Evolutionary conservation across 2,113 vertebrate species (phyloP).

Genomic region (Hipposideros armiger): DNA sequence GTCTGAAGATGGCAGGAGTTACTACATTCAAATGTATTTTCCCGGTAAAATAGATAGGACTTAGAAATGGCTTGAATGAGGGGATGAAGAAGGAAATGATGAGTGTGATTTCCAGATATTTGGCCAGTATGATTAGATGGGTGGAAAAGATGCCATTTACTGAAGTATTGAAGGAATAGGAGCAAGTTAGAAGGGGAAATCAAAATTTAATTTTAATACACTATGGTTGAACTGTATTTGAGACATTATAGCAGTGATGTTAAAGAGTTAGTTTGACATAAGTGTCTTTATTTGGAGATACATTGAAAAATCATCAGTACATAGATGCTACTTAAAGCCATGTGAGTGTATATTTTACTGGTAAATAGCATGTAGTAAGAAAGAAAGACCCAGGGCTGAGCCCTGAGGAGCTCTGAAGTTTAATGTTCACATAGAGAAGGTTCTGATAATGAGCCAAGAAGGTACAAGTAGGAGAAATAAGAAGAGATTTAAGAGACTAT

Average conservation of each 20-base stretch:
- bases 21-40: not conserved
- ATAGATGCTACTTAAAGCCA: not conserved
- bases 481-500: not conserved
- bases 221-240: slow-evolving; percentile 21
- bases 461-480: not conserved
- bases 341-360: not conserved
- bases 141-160: slow-evolving; percentile 8
- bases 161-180: not conserved
- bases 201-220: slow-evolving; percentile 41
- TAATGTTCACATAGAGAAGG: not conserved
- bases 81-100: not conserved
- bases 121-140: not conserved
- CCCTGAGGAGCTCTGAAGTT: not conserved
- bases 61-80: slow-evolving; percentile 10
- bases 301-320: not conserved
- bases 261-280: slow-evolving; percentile 22
- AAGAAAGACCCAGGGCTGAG: not conserved
- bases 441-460: not conserved
- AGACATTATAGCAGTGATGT: not conserved
- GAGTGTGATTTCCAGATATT: not conserved
- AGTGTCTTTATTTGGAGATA: not conserved
- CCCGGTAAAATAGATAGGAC: not conserved
- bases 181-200: not conserved
- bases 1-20: not conserved
- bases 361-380: not conserved